Evolutionary conservation across 2,113 vertebrate species (phyloP).

Genomic region (Spheniscus mendiculus): DNA sequence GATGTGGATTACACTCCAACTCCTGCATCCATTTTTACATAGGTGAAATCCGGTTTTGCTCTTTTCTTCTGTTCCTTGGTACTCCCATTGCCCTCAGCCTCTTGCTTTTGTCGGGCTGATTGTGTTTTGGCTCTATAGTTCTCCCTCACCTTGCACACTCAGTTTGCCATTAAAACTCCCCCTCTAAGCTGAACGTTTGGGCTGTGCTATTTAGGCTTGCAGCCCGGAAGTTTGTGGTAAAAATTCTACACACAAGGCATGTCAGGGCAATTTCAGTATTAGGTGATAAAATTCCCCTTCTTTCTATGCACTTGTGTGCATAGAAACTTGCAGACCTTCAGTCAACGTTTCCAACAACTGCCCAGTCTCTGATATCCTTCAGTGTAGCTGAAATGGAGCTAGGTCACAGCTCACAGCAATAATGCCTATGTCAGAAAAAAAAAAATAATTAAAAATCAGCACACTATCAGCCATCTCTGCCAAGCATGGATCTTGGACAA

Average conservation of each 20-base stretch:
- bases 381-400: background rate
- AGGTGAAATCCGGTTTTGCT: background rate
- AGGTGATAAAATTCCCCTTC: background rate
- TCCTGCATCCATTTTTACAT: background rate
- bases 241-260: background rate
- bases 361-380: background rate
- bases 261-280: conserved; percentile 21
- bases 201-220: background rate
- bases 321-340: background rate
- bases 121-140: background rate
- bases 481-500: background rate
- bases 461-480: background rate
- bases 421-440: background rate
- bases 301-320: background rate
- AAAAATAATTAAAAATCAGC: background rate
- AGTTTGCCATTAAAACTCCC: background rate
- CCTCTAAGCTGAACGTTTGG: background rate
- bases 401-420: background rate
- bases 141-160: background rate
- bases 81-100: background rate
- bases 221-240: background rate
- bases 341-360: background rate
- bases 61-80: background rate
- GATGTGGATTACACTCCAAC: too few relatives aligned
- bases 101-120: background rate